Conservation (phyloP, 2,113 vertebrate species). For the Micromys minutus region DNA sequence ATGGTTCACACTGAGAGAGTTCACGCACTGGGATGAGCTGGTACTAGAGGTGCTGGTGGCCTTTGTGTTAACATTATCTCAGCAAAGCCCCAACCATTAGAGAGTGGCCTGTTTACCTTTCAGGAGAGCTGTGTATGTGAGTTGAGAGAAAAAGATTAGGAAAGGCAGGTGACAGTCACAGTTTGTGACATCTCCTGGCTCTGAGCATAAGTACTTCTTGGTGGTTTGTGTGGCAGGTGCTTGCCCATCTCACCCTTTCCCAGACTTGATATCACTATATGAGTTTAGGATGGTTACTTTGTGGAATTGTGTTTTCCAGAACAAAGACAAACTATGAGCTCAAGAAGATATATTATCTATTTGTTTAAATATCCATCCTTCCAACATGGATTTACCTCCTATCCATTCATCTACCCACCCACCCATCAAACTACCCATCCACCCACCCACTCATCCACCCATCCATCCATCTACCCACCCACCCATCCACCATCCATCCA, state of each 20-base stretch:
- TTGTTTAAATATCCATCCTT: neutral
- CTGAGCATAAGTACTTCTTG: neutral
- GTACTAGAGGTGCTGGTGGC: neutral
- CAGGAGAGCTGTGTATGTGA: neutral
- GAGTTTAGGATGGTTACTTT: neutral
- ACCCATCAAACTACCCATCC: too few species aligned
- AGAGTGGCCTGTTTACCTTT: neutral
- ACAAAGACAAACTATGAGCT: neutral
- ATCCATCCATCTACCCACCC: neutral
- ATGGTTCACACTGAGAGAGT: too few species aligned
- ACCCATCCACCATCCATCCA: neutral
- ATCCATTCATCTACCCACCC: fast-evolving
- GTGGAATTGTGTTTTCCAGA: neutral
- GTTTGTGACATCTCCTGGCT: neutral
- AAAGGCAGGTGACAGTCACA: neutral
- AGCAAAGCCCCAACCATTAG: neutral
- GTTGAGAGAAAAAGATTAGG: too few species aligned
- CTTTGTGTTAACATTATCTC: neutral
- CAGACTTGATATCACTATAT: neutral
- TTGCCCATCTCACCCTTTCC: neutral
- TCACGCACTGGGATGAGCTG: neutral
- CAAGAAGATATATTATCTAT: neutral
- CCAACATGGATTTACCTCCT: neutral
- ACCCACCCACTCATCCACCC: neutral
- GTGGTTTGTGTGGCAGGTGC: fast-evolving